phyloP scores from a whole-genome alignment of 1,140 invertebrate genomes.

The Drosophila pandora region DNA sequence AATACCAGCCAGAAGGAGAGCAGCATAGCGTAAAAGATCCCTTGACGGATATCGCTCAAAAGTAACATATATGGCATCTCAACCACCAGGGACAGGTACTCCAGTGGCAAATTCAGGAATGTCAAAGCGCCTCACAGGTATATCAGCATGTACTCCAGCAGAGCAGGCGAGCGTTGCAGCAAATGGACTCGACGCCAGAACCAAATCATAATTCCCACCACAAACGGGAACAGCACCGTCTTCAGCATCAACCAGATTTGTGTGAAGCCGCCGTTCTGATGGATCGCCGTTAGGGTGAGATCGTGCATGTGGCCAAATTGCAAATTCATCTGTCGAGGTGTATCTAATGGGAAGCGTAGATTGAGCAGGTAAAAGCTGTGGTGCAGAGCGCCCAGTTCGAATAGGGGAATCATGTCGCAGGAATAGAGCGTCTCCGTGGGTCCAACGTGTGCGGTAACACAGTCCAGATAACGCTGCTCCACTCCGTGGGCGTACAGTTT shows the following conservation, averaged over 20 bases:
- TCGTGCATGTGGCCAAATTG: conserved; percentile 92
- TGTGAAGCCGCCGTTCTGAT: conserved; percentile 99
- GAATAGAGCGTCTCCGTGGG: conserved; percentile 92
- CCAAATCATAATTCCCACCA: too few species aligned
- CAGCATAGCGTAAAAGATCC: too few species aligned
- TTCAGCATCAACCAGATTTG: conserved; percentile 99
- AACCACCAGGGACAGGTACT: too few species aligned
- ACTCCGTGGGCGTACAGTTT: conserved; percentile 89
- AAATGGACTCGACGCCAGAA: too few species aligned
- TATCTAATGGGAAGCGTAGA: conserved; percentile 93
- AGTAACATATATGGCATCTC: too few species aligned
- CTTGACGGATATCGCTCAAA: too few species aligned
- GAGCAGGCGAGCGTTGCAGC: too few species aligned
- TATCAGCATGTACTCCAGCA: too few species aligned
- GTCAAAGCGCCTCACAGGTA: too few species aligned
- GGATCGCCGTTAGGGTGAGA: conserved; percentile 93
- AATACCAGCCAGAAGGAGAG: too few species aligned
- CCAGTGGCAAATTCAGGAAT: too few species aligned
- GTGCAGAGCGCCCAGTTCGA: conserved; percentile 97
- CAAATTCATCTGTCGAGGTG: conserved; percentile 88
- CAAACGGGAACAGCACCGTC: conserved; percentile 96
- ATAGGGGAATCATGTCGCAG: conserved; percentile 95
- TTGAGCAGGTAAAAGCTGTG: conserved; percentile 99
- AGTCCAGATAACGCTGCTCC: conserved; percentile 92
- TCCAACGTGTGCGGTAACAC: conserved; percentile 86